Evolutionary conservation across 2,888 invertebrate species (phyloP).

Genomic region (Barypeithes pellucidus): DNA sequence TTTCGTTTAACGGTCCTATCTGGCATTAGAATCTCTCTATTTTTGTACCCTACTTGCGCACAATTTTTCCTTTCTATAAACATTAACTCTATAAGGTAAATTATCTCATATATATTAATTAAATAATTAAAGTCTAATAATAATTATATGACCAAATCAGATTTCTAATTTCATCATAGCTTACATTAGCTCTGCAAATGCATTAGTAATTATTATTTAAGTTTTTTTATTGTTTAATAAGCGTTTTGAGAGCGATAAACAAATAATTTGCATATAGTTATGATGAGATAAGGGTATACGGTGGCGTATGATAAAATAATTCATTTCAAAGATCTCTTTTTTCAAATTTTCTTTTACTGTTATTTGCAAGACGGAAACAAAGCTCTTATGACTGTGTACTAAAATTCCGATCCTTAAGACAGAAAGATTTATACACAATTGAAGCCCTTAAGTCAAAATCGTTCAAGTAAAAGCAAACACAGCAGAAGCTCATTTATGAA

Average conservation of each 20-base stretch:
- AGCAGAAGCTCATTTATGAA: conserved; percentile 18
- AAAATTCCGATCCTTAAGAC: too few species aligned
- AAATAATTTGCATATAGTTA: conserved; percentile 7
- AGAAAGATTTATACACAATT: not conserved
- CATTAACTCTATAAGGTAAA: conserved; percentile 48
- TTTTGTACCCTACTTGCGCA: conserved; percentile 39
- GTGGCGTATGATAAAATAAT: too few species aligned
- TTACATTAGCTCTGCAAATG: conserved; percentile 51
- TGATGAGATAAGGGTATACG: not conserved
- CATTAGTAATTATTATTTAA: conserved; percentile 52
- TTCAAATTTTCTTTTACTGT: too few species aligned
- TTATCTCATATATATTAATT: conserved; percentile 54
- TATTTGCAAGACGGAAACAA: too few species aligned
- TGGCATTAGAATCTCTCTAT: conserved; percentile 15
- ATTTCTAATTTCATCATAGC: conserved; percentile 63
- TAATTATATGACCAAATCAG: conserved; percentile 60
- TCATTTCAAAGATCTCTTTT: too few species aligned
- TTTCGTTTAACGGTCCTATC: conserved; percentile 1
- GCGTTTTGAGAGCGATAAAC: conserved; percentile 14
- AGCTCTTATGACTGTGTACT: too few species aligned
- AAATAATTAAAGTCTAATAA: conserved; percentile 56
- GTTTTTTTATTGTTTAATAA: conserved; percentile 43
- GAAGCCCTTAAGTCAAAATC: conserved; percentile 2
- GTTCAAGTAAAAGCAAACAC: not conserved
- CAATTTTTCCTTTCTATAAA: conserved; percentile 49